Base-by-base conservation (phyloP, 1,140 invertebrate genomes). In the Eriosoma lanigerum region DNA sequence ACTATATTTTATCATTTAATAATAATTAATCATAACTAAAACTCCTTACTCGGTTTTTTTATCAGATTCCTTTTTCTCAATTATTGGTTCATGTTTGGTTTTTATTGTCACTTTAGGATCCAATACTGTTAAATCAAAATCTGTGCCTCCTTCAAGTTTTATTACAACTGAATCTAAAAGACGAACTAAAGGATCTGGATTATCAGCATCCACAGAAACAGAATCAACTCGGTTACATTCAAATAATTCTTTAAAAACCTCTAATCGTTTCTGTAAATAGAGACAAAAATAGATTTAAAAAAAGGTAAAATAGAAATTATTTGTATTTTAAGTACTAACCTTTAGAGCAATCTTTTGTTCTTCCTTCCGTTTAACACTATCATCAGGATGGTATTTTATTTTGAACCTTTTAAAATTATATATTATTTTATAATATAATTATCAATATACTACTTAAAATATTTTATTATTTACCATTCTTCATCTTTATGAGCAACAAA, bases 401-500 rank as follows among this genome's bases (percentile, higher is more conserved):
- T 97, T 97, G 89, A 99, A 99, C 98, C 98, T 99, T 48, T 48
- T 9, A 68, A 48, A 68, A 68, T 26, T 24, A 68, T 4, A 66
- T 38, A 38, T 38, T 15, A 46, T 68, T 68, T 21, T 87, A 84
- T 44, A n/a, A 9, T 32, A n/a, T 2, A 58, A 24, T 6, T 52
- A 50, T 52, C 1, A 48, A 76, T 15, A 76, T 76, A 12, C 10
- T 38, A 3, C 0, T 29, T 44, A 50, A 60, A n/a, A n/a, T n/a
- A 6, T 26, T 62, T 92, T 21, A 66, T 15, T 12, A 66, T 66
- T 90, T 90, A 99, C 98, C 98, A 99, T 92, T 99, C 98, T 87
- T 99, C 98, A 85, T 99, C 97, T 88, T 99, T 99, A 88, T 99
- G 98, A 48, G 92, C 91, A 84, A 98, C 93, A 88, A 99, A 99